Evolutionary conservation across 1,140 invertebrate species (phyloP).

Genomic region (Thalassaphorura encarpata): DNA sequence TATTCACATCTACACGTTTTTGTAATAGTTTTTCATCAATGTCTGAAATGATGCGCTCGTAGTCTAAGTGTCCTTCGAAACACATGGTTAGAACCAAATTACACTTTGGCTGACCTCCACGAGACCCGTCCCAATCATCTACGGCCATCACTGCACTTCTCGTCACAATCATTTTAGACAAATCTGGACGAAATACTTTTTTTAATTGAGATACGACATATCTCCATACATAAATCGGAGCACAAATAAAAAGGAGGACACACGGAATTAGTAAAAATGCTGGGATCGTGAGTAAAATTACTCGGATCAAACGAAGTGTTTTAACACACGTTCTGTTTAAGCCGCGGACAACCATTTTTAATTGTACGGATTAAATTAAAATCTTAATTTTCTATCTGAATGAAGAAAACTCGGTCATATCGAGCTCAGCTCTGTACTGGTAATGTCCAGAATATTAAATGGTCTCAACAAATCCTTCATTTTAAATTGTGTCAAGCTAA

Average conservation of each 20-base stretch:
- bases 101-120: constrained; percentile 21
- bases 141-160: constrained; percentile 21
- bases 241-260: background rate
- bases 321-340: too few relatives aligned
- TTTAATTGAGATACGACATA: background rate
- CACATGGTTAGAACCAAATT: constrained; percentile 19
- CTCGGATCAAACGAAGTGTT: too few relatives aligned
- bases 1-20: constrained; percentile 2
- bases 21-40: constrained; percentile 2
- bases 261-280: background rate
- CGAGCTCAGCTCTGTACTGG: too few relatives aligned
- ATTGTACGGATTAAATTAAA: too few relatives aligned
- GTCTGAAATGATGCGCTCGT: background rate
- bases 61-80: constrained; percentile 21
- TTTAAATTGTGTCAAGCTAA: too few relatives aligned
- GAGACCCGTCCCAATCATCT: constrained; percentile 4
- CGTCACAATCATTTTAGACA: constrained; percentile 21
- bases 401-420: too few relatives aligned
- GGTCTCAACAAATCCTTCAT: too few relatives aligned
- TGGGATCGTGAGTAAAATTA: background rate
- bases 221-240: constrained; percentile 16
- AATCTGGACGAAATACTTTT: constrained; percentile 15
- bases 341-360: too few relatives aligned
- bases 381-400: too few relatives aligned
- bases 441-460: too few relatives aligned